Percentiles rank a stretch among this genome's conserved stretches.
phyloP scores from a whole-genome alignment of 53 echinoderm and acorn worm species.

The Arbacia lixula region DNA sequence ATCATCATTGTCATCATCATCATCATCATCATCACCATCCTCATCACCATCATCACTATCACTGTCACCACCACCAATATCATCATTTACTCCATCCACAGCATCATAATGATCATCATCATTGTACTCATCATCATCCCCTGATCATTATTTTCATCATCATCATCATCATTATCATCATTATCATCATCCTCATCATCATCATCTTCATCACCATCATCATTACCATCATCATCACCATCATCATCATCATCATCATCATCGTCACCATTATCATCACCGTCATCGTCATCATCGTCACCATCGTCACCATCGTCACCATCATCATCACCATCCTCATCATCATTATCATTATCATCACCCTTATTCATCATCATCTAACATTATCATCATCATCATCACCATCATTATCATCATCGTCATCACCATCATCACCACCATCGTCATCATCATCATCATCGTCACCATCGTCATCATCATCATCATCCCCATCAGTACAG shows the following conservation, averaged over 20 bases:
- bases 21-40: too few relatives aligned
- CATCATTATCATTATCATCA: background rate
- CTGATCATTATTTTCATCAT: too few relatives aligned
- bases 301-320: constrained; percentile 18
- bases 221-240: constrained; percentile 4
- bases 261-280: background rate
- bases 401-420: constrained; percentile 12
- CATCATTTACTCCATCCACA: too few relatives aligned
- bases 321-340: too few relatives aligned
- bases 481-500: background rate
- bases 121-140: too few relatives aligned
- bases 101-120: too few relatives aligned
- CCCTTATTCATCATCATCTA: too few relatives aligned
- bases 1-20: too few relatives aligned
- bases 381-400: constrained; percentile 35
- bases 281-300: constrained; percentile 2
- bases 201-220: constrained; percentile 23
- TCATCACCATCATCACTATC: too few relatives aligned
- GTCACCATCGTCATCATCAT: background rate
- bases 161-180: background rate
- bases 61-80: too few relatives aligned
- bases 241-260: constrained; percentile 7
- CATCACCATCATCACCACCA: constrained; percentile 27
- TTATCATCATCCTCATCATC: constrained; percentile 2
- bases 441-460: background rate